Base-by-base conservation (phyloP, 2,797 vertebrate species). In the Microtus obscurus region DNA sequence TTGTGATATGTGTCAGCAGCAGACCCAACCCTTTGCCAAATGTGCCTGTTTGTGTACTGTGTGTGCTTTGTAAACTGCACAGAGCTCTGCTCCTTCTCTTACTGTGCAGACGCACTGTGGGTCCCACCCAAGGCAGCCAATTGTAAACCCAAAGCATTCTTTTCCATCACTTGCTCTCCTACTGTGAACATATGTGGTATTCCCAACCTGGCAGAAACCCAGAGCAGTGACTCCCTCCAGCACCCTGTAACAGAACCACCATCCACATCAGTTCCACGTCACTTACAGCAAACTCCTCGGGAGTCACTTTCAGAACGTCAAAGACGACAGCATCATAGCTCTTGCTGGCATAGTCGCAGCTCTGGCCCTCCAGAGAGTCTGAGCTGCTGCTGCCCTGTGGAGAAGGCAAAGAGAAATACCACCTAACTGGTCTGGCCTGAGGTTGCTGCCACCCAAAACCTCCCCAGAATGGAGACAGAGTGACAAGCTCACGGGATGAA, bases 231-330 rank as follows among this genome's bases (percentile, higher is more conserved):
- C 25, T 27, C n/a, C 81, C 65, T 48, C 34, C 5, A 53, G 19
- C 65, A 25, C 37, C 95, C 48, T 3, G 17, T 0, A 21, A 13
- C 8, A 8, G 85, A 25, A 27, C 37, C 74, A 61, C 13, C 53
- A 27, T 67, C 69, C 69, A 10, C 12, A 8, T 19, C 63, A 1
- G 78, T 16, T 76, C 77, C 3, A 29, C 87, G 96, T 43, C 96
- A 99, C 99, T 99, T 98, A 99, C 99, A 61, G 99, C 99, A 98
- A 99, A 99, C 98, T 99, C 99, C 98, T 99, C 99, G 0, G 99
- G 99, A 76, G 99, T 99, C 98, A 99, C 99, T 98, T 99, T 99
- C 96, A 99, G 98, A 91, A 99, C 99, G 37, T 99, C 99, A 89
- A 99, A 99, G 94, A 99, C 99, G 31, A 99, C 99, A 0, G 99